Conservation (phyloP, 2,888 invertebrate species). For the Mimas tiliae region DNA sequence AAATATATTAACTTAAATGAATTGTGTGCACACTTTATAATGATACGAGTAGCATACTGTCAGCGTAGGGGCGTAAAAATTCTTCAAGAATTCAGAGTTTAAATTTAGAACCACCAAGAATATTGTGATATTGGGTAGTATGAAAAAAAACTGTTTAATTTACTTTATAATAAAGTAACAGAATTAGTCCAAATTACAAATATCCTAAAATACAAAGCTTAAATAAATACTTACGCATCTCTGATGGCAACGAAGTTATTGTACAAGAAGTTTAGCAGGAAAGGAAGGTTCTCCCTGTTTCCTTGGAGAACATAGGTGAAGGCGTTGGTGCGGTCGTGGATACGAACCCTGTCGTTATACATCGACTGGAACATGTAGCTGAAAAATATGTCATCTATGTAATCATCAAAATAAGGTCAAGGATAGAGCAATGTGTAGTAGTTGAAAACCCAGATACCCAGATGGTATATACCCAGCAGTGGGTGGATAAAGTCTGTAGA, state of each 20-base stretch:
- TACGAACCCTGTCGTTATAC: conserved; percentile 70
- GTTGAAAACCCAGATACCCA: too few relatives aligned
- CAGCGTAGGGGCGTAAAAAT: too few relatives aligned
- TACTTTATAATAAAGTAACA: background rate
- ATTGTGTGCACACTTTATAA: too few relatives aligned
- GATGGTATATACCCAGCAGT: too few relatives aligned
- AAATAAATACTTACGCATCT: conserved; percentile 51
- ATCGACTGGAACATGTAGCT: conserved; percentile 81
- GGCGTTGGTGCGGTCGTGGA: conserved; percentile 76
- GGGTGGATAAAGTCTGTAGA: too few relatives aligned
- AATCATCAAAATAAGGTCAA: background rate
- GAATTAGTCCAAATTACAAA: background rate
- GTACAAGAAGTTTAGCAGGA: conserved; percentile 81
- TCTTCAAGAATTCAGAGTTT: too few relatives aligned
- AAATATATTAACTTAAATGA: too few relatives aligned
- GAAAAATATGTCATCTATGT: conserved; percentile 39
- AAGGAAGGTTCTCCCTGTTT: conserved; percentile 80
- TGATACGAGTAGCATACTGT: too few relatives aligned
- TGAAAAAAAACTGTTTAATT: too few relatives aligned
- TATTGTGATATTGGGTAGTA: too few relatives aligned
- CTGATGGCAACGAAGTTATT: conserved; percentile 54
- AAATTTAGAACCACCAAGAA: too few relatives aligned
- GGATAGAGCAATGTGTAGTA: background rate
- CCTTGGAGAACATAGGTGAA: conserved; percentile 81
- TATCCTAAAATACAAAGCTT: background rate